These are phyloP conservation scores for Porites evermanni DNA, from an alignment of 92 coral and sea anemone genomes.

Conservation along the genomic window DNA sequence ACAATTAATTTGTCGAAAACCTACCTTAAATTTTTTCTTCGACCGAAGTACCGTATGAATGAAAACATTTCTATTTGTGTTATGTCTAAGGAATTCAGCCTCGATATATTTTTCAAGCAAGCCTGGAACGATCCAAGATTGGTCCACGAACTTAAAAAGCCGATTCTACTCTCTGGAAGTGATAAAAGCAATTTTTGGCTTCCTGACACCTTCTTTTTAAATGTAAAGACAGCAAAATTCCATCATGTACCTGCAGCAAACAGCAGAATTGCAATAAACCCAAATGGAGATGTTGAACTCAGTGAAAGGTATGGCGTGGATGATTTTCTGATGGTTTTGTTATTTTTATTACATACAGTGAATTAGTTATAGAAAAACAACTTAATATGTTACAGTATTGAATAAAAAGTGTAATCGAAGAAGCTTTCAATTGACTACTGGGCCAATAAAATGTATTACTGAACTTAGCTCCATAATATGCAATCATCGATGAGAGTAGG, in stretches of 20 bases:
- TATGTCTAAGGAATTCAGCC: conserved; percentile 77
- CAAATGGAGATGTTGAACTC: conserved; percentile 85
- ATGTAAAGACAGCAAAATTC: conserved; percentile 90
- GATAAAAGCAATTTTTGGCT: conserved; percentile 86
- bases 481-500: too few species aligned
- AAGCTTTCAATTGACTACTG: too few species aligned
- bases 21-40: background rate
- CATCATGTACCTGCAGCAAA: conserved; percentile 89
- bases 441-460: too few species aligned
- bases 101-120: conserved; percentile 95
- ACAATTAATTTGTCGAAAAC: background rate
- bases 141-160: conserved; percentile 59
- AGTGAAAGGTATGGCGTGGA: conserved; percentile 79
- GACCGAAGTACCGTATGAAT: background rate
- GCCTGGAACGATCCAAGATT: conserved; percentile 96
- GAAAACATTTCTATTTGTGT: background rate
- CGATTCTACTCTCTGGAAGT: conserved; percentile 82
- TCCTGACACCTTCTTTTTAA: conserved; percentile 95
- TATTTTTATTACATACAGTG: background rate
- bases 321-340: background rate
- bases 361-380: background rate
- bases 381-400: too few species aligned
- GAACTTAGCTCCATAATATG: too few species aligned
- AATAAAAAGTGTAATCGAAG: too few species aligned
- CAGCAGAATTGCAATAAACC: conserved; percentile 77